Conservation (phyloP, 2,113 vertebrate genomes). For the Perca flavescens region DNA sequence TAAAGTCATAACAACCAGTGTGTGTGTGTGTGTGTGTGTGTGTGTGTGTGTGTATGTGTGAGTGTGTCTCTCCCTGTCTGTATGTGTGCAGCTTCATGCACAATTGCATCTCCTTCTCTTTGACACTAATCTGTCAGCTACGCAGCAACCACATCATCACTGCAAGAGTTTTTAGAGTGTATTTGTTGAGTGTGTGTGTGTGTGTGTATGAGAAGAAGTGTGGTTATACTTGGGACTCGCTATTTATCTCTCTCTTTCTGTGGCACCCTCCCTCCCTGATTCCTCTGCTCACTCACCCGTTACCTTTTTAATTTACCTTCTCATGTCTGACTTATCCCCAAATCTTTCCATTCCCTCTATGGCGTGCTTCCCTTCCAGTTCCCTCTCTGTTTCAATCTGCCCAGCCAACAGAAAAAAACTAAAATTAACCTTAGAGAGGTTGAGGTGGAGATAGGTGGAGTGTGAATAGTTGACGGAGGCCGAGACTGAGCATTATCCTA, state of each 20-base stretch:
- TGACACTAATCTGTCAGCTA: neutral
- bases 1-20: neutral
- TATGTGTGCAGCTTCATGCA: neutral
- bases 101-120: neutral
- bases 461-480: constrained; percentile 5
- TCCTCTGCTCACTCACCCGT: neutral
- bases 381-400: constrained; percentile 6
- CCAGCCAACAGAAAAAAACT: neutral
- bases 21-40: neutral
- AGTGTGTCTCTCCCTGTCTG: neutral
- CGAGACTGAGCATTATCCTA: neutral
- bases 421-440: constrained; percentile 36
- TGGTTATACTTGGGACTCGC: neutral
- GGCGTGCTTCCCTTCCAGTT: neutral
- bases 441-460: neutral
- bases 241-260: too few species aligned
- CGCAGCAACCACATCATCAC: neutral
- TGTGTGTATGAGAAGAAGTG: constrained; percentile 6
- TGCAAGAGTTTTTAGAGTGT: neutral
- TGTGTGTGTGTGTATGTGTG: too few species aligned
- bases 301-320: neutral
- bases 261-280: neutral
- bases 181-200: too few species aligned
- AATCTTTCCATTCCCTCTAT: neutral
- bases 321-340: neutral